Percentiles rank a stretch among this genome's conserved stretches.
Evolutionary conservation across 2,888 invertebrate genomes (phyloP).

Genomic region (Charanyca ferruginea): DNA sequence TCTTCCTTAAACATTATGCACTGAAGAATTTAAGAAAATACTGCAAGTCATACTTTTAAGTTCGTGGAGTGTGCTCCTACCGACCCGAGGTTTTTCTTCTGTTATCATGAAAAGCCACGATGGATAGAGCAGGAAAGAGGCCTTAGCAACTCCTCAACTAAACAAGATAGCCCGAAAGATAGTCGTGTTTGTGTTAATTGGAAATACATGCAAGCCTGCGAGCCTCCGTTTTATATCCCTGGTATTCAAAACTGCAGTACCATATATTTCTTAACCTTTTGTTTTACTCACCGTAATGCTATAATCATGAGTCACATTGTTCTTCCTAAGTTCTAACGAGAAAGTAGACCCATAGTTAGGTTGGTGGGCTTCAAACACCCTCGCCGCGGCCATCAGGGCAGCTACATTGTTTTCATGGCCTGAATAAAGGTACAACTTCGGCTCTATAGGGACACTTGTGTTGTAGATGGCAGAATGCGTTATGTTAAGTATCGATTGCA

Average conservation of each 20-base stretch:
- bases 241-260: background rate
- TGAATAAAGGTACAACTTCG: slow-evolving; percentile 89
- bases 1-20: slow-evolving; percentile 6
- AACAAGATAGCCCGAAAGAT: background rate
- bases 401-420: slow-evolving; percentile 93
- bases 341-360: slow-evolving; percentile 91
- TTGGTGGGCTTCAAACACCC: slow-evolving; percentile 90
- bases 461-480: slow-evolving; percentile 75
- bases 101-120: background rate
- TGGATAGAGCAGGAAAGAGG: background rate
- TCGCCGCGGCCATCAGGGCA: slow-evolving; percentile 89
- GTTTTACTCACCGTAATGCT: slow-evolving; percentile 84
- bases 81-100: too few species aligned
- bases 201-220: too few species aligned
- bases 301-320: slow-evolving; percentile 72
- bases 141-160: background rate
- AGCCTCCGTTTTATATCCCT: background rate
- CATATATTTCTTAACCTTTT: background rate
- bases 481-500: slow-evolving; percentile 89
- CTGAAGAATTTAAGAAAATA: background rate
- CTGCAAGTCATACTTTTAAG: background rate
- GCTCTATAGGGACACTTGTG: slow-evolving; percentile 78
- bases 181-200: too few species aligned
- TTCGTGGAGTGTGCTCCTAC: background rate
- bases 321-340: slow-evolving; percentile 88